phyloP scores from a whole-genome alignment of 2,888 invertebrate species.

The Rhodophaea formosa region DNA sequence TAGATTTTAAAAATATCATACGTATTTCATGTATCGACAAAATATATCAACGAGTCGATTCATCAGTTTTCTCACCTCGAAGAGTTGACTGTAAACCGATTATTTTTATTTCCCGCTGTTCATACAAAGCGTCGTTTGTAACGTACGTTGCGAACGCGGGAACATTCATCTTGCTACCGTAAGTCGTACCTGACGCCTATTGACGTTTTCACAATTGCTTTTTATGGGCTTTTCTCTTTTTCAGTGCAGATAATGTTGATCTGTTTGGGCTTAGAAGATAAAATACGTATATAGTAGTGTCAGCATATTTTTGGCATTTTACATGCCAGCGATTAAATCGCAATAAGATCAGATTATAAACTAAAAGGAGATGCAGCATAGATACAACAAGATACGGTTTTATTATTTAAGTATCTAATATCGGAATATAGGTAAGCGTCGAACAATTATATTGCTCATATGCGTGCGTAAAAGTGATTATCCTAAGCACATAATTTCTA shows the following conservation, averaged over 20 bases:
- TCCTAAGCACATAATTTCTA: too few relatives aligned
- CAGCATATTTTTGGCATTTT: neutral
- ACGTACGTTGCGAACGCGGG: neutral
- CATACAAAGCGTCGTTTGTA: conserved; percentile 1
- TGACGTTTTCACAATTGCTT: conserved; percentile 13
- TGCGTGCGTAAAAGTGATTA: too few relatives aligned
- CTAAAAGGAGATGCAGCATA: too few relatives aligned
- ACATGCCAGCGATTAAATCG: neutral
- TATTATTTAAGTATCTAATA: too few relatives aligned
- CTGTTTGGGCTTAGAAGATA: neutral
- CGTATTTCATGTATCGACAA: too few relatives aligned
- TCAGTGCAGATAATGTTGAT: neutral
- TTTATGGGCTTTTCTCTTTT: conserved; percentile 2
- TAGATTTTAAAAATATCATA: too few relatives aligned
- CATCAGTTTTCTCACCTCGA: neutral
- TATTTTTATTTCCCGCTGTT: conserved; percentile 1
- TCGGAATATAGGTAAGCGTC: too few relatives aligned
- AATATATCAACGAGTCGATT: too few relatives aligned
- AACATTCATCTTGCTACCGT: conserved; percentile 10
- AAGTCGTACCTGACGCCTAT: conserved; percentile 12
- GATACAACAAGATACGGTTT: too few relatives aligned
- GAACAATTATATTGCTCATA: too few relatives aligned
- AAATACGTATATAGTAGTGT: neutral
- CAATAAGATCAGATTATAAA: too few relatives aligned
- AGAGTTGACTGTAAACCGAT: neutral